Conservation (phyloP, 1,140 invertebrate genomes). For the Drosophila gunungcola region DNA sequence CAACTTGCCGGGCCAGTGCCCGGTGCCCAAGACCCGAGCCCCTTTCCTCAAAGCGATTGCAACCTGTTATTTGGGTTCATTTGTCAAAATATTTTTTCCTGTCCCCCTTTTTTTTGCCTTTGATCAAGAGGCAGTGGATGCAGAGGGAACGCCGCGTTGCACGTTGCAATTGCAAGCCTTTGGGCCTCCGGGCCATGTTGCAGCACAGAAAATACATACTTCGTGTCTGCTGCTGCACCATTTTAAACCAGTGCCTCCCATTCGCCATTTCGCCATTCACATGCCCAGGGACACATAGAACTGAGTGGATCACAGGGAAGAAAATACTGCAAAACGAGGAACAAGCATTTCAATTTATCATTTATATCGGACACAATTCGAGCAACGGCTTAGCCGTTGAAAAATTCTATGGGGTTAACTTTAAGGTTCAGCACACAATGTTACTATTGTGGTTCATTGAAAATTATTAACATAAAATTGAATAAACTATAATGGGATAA, state of each 20-base stretch:
- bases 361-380: slow-evolving; percentile 61
- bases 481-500: no score
- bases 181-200: slow-evolving; percentile 47
- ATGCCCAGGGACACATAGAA: slow-evolving; percentile 18
- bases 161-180: slow-evolving; percentile 65
- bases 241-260: slow-evolving; percentile 39
- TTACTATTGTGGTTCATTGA: background rate
- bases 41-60: slow-evolving; percentile 67
- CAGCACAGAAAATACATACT: slow-evolving; percentile 35
- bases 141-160: slow-evolving; percentile 44
- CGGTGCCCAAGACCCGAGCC: slow-evolving; percentile 13
- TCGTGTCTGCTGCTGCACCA: slow-evolving; percentile 37
- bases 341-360: slow-evolving; percentile 66
- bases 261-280: slow-evolving; percentile 60
- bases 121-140: slow-evolving; percentile 53
- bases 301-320: background rate
- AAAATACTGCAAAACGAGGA: background rate
- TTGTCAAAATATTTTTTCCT: slow-evolving; percentile 85
- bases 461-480: background rate
- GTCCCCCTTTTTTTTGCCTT: slow-evolving; percentile 60
- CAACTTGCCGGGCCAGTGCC: slow-evolving; percentile 3
- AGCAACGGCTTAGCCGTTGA: slow-evolving; percentile 3
- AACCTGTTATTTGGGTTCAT: slow-evolving; percentile 85
- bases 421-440: background rate
- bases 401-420: background rate